Conservation (phyloP, 2,113 vertebrate genomes). For the Calidris pygmaea region DNA sequence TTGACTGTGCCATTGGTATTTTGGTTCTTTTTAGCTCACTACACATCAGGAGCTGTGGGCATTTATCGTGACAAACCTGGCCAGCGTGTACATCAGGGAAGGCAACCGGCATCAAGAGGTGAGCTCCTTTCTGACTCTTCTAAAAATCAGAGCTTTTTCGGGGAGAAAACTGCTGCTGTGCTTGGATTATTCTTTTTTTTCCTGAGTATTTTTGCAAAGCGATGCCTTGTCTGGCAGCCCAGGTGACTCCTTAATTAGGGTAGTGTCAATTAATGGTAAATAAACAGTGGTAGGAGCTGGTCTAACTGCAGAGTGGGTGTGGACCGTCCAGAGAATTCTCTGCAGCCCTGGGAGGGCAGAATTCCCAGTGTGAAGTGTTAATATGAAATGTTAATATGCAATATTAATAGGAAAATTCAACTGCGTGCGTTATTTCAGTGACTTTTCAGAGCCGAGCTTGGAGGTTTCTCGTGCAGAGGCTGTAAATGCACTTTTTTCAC, state of each 20-base stretch:
- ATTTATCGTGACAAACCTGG: conserved; percentile 96
- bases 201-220: background rate
- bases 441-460: background rate
- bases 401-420: too few species aligned
- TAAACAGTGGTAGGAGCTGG: background rate
- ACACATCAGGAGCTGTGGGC: conserved; percentile 98
- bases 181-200: background rate
- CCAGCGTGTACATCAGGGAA: conserved; percentile 97
- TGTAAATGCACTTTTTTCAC: background rate
- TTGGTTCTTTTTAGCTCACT: conserved; percentile 82
- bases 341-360: background rate
- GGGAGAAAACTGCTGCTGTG: background rate
- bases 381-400: too few species aligned
- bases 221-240: background rate
- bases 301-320: background rate
- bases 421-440: too few species aligned
- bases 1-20: background rate
- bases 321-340: background rate
- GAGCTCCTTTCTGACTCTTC: background rate
- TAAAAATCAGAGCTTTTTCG: background rate
- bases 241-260: background rate
- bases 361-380: background rate
- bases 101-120: conserved; percentile 98
- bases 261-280: too few species aligned
- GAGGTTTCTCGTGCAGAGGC: background rate